Percentiles rank a stretch among this genome's conserved stretches.
Conservation (phyloP, 2,888 invertebrate genomes). For the Parnassius orleans region DNA sequence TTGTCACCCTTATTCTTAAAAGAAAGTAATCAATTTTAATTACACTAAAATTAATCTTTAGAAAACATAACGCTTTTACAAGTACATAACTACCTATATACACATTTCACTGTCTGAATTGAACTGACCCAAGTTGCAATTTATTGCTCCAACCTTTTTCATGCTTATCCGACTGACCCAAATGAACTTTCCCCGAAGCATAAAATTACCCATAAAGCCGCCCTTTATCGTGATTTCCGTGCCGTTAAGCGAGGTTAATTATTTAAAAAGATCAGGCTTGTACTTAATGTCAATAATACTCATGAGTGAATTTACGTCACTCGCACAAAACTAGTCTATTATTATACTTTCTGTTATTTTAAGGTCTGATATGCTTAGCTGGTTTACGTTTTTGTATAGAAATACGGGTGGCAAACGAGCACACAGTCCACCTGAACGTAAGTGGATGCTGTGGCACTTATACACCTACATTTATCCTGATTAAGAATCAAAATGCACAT, state of each 20-base stretch:
- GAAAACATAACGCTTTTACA: too few relatives aligned
- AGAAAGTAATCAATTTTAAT: too few relatives aligned
- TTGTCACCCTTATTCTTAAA: too few relatives aligned
- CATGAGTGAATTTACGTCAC: not conserved
- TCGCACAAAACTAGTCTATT: not conserved
- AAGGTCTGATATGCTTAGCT: too few relatives aligned
- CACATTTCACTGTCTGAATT: slow-evolving; percentile 3
- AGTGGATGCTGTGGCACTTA: too few relatives aligned
- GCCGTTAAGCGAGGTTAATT: slow-evolving; percentile 23
- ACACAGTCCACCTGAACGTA: too few relatives aligned
- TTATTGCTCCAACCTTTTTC: slow-evolving; percentile 10
- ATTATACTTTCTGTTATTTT: too few relatives aligned
- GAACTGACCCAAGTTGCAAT: not conserved
- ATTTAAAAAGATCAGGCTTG: slow-evolving; percentile 18
- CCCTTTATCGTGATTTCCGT: slow-evolving; percentile 23
- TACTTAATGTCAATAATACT: slow-evolving; percentile 14
- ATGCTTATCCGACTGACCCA: slow-evolving; percentile 22
- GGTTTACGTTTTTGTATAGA: too few relatives aligned
- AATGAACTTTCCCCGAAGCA: slow-evolving; percentile 19
- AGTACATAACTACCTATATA: not conserved
- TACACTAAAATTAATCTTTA: too few relatives aligned
- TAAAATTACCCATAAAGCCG: slow-evolving; percentile 25
- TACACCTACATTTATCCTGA: too few relatives aligned
- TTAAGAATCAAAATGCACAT: too few relatives aligned
- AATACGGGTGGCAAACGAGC: too few relatives aligned